Base-by-base conservation (phyloP, 2,888 invertebrate genomes). In the Heliconius cydno region DNA sequence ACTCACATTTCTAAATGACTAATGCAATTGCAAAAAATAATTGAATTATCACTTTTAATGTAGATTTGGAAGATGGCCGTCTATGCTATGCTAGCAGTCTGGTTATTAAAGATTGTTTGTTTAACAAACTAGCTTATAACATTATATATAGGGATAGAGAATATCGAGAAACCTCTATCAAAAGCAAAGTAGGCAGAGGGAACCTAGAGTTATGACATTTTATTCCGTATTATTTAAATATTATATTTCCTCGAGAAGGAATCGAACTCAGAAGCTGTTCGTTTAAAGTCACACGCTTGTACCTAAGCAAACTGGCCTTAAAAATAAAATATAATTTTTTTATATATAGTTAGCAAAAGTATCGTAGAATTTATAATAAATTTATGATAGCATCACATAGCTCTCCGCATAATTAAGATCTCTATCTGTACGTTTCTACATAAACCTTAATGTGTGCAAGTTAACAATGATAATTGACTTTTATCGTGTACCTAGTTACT, bases 1-100 rank as follows among this genome's bases (percentile, higher is more conserved):
- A 73, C 52, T 76, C 60, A 80, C 80, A 81, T 81, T 81, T 82
- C 74, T 79, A 65, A 34, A 81, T 81, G 81, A 80, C 76, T 78
- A 82, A 81, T 81, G 70, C 78, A 76, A 60, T 73, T 79, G 65
- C 60, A 80, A 78, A 78, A 73, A 81, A 22, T 38, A 75, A 46
- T 46, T 63, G 28, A 41, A 70, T 38, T 41, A 34, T 60, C 52
- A 60, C 72, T 60, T 72, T 1, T 73, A 15, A n/a, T 68, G 38
- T 25, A 41, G 34, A 22, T n/a, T n/a, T 68, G 10, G 13, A 25
- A 25, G 38, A 6, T 67, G 66, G 19, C 30, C n/a, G 34, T 15
- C 15, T 28, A 65, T 65, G 28, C 60, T 12, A n/a, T 60, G 3
- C n/a, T 60, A 60, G n/a, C n/a, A n/a, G n/a, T n/a, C 1, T 60